Evolutionary conservation across 2,113 vertebrate genomes (phyloP).

Genomic region (Percopsis transmontana): DNA sequence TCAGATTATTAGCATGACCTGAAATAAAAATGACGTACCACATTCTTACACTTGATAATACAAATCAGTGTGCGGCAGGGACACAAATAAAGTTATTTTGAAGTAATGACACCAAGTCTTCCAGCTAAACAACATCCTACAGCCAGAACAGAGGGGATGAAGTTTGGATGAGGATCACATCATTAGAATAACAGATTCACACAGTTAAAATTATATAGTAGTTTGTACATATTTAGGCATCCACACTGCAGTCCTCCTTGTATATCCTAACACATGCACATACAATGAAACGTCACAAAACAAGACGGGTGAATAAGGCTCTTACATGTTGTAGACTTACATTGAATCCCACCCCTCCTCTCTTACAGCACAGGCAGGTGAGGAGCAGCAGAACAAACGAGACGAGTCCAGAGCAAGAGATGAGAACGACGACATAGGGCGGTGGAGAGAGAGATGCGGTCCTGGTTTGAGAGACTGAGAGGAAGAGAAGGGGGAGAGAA

Average conservation of each 20-base stretch:
- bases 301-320: constrained; percentile 58
- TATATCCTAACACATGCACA: constrained; percentile 17
- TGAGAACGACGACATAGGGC: constrained; percentile 90
- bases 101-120: constrained; percentile 33
- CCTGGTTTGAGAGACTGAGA: constrained; percentile 78
- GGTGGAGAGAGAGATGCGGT: constrained; percentile 84
- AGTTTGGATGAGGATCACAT: too few relatives aligned
- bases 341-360: constrained; percentile 90
- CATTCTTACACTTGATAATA: constrained; percentile 4
- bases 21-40: not conserved
- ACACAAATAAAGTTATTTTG: constrained; percentile 31
- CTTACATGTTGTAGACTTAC: constrained; percentile 80
- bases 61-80: not conserved
- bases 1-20: not conserved
- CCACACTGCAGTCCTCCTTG: constrained; percentile 3
- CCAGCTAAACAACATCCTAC: constrained; percentile 17
- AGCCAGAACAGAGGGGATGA: too few relatives aligned
- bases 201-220: not conserved
- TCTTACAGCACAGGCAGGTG: constrained; percentile 93
- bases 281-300: constrained; percentile 28
- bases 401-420: constrained; percentile 90
- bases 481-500: constrained; percentile 8
- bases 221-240: constrained; percentile 5
- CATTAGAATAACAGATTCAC: constrained; percentile 22
- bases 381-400: constrained; percentile 91